Evolutionary conservation across 1,140 invertebrate genomes (phyloP), one percentile per base, ranked within the genome.

Genomic region (Vanessa atalanta): DNA sequence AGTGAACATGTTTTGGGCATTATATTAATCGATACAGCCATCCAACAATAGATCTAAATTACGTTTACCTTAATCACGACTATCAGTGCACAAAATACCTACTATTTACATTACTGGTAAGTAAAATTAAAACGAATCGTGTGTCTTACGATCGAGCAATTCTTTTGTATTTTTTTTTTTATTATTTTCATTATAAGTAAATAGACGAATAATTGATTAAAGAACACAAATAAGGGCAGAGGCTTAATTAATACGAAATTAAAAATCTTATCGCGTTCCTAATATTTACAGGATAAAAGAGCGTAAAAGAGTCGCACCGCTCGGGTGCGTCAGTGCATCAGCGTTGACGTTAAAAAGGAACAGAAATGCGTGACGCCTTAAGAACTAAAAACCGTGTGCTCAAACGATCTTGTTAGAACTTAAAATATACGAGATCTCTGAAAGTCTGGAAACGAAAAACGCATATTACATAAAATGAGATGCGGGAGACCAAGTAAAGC

Each of bases 381-480:
- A 68, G 77, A 82, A 88, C 82, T 88, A 88, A 83, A 86, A 70
- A 84, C 85, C 84, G 82, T 82, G 84, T 85, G 81, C 85, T 81
- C 82, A 87, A 84, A 82, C 78, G 84, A 84, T 84, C 82, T 83
- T 88, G 87, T 87, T 88, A 85, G 80, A 90, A 89, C 85, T 86
- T 89, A 89, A 89, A 89, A 80, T 80, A 88, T 90, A 90, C 90
- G 90, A 92, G 90, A 92, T 92, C 90, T 90, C 90, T 90, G 89
- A 90, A 91, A 92, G 88, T 91, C 87, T 90, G 88, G 88, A 92
- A 90, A 91, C 85, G 84, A 84, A 86, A 88, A 85, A 90, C 86
- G 84, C 88, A 92, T 83, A 87, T 85, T 87, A 85, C 68, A 84
- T 82, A 84, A 79, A 81, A 79, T 79, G 14, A 80, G 80, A 83